Conservation (phyloP, 2,113 vertebrate genomes). For the Boulengeromyrus knoepffleri region DNA sequence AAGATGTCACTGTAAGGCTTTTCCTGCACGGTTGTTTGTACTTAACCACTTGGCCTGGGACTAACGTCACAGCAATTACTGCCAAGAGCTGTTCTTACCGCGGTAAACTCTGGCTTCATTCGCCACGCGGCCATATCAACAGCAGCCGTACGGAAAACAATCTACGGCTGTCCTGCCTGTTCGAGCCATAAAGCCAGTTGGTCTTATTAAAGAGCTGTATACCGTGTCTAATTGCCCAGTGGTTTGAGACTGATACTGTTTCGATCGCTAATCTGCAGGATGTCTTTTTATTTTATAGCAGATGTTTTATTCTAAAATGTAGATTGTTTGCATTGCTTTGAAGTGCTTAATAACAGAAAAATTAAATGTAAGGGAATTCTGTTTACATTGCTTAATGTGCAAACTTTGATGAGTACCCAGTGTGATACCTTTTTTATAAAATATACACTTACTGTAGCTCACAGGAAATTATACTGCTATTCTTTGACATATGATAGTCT, state of each 20-base stretch:
- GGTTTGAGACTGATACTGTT: neutral
- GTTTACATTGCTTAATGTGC: neutral
- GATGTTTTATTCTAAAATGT: neutral
- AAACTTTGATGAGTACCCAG: neutral
- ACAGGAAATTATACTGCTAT: neutral
- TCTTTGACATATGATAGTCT: neutral
- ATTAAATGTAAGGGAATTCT: neutral
- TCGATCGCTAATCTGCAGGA: neutral
- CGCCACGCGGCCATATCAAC: constrained; percentile 72
- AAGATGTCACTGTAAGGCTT: constrained; percentile 76
- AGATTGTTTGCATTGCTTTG: neutral
- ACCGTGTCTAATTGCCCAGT: neutral
- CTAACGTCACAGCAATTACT: constrained; percentile 89
- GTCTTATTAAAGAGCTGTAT: neutral
- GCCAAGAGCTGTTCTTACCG: constrained; percentile 75
- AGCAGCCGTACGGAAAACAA: constrained; percentile 45
- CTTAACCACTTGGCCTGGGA: constrained; percentile 87
- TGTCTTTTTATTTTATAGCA: neutral
- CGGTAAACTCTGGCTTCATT: constrained; percentile 78
- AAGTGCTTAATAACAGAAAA: neutral
- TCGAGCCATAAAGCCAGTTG: neutral
- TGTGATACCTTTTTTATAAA: neutral
- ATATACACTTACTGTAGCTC: neutral
- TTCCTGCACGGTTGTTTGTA: constrained; percentile 88
- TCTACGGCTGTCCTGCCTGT: neutral